Evolutionary conservation across 30 jellyfish, hydroid and myxozoan genomes (phyloP).

Genomic region (Nemopilema nomurai): DNA sequence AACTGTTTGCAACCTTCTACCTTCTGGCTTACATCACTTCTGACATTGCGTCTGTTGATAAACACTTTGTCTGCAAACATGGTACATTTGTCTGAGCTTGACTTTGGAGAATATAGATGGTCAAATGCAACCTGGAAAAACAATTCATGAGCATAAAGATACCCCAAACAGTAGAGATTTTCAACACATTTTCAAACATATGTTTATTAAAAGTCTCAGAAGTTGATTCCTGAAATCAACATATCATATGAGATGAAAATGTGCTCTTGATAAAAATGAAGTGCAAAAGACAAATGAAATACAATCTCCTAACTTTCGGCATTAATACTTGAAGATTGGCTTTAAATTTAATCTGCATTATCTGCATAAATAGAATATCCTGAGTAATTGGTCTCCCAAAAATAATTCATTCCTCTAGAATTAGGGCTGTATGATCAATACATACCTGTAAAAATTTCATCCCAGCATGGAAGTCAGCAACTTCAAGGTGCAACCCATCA

Average conservation of each 20-base stretch:
- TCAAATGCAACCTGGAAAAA: conserved; percentile 12
- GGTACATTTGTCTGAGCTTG: conserved; percentile 18
- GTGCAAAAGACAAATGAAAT: not conserved
- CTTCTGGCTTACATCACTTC: conserved; percentile 8
- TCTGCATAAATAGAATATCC: conserved; percentile 4
- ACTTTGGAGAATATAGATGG: conserved; percentile 6
- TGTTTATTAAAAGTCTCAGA: not conserved
- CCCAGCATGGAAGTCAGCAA: conserved; percentile 35
- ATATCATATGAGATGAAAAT: not conserved
- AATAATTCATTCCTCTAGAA: conserved; percentile 9
- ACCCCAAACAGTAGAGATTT: not conserved
- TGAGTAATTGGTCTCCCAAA: conserved; percentile 5
- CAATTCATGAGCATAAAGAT: not conserved
- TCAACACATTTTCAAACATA: not conserved
- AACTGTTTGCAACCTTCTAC: conserved; percentile 10
- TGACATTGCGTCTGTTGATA: conserved; percentile 17
- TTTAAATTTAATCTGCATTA: not conserved
- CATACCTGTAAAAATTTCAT: conserved; percentile 28
- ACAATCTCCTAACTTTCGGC: not conserved
- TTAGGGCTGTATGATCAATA: not conserved
- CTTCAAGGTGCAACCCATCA: conserved; percentile 27
- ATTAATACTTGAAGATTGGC: not conserved
- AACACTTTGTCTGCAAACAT: conserved; percentile 35
- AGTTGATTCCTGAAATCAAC: not conserved
- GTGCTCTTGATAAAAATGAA: not conserved